phyloP scores from a whole-genome alignment of 2,888 invertebrate species.

The Andrena praecox region DNA sequence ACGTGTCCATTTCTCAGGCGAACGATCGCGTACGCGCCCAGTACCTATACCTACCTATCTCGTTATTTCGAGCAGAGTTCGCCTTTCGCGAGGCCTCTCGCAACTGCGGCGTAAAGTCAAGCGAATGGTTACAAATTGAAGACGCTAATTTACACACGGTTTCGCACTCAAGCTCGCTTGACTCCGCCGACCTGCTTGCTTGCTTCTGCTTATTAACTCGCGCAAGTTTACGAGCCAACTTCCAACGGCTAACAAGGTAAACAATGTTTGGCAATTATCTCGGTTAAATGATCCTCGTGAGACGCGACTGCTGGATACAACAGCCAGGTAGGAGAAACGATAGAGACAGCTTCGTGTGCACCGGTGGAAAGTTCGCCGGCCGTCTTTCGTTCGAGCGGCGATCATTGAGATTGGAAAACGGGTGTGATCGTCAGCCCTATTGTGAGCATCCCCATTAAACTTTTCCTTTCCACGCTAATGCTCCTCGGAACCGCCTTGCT shows the following conservation, averaged over 20 bases:
- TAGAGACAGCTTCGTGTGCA: constrained; percentile 10
- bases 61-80: constrained; percentile 34
- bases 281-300: constrained; percentile 80
- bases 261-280: constrained; percentile 84
- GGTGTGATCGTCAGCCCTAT: too few relatives aligned
- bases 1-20: too few relatives aligned
- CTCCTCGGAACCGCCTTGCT: not conserved
- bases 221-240: constrained; percentile 80
- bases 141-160: constrained; percentile 83
- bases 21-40: too few relatives aligned
- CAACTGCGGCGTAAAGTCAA: constrained; percentile 55
- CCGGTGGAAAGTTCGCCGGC: not conserved
- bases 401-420: not conserved
- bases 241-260: constrained; percentile 82
- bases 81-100: constrained; percentile 52
- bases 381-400: not conserved
- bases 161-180: constrained; percentile 75
- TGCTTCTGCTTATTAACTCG: constrained; percentile 81
- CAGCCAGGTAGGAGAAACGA: constrained; percentile 33
- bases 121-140: constrained; percentile 83
- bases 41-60: not conserved
- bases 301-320: constrained; percentile 64
- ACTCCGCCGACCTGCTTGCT: constrained; percentile 40
- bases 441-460: too few relatives aligned
- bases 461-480: not conserved